Base-by-base conservation (phyloP, 2,888 invertebrate species). In the Hylaea fasciaria region DNA sequence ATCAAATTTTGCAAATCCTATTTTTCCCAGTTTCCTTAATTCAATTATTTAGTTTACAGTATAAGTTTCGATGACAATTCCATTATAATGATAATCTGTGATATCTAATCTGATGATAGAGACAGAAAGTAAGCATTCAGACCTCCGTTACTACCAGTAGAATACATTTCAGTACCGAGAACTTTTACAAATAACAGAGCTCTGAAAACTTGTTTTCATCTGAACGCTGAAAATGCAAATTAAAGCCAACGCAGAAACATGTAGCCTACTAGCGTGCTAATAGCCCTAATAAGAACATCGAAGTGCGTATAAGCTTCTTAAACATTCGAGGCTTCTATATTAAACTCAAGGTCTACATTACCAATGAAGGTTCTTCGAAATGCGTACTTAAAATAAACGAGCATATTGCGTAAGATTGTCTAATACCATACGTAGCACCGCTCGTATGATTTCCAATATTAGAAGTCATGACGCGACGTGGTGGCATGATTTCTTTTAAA, bases 371-470 rank as follows among this genome's bases (percentile, higher is more conserved):
- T 29, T 40, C 35, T 29, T 17, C 29, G 46, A 37, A 47, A 35
- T 22, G 35, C 29, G 22, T 45, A 41, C 52, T 48, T 58, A 58
- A 52, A 58, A 58, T 43, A 52, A 58, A 52, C 52, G 52, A 51
- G 58, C n/a, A 28, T 48, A 41, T 52, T 58, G 29, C 52, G 52
- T 37, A 28, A 48, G 13, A 47, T 13, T 12, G 12, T 45, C 9
- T 13, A 3, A 5, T 39, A 22, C 35, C 11, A 39, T 28, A 50
- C 45, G 39, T 3, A 45, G 35, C 28, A 41, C 0, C 29, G n/a
- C 46, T 46, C 45, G 46, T 46, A 28, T 39, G 43, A 32, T 44
- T 52, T 28, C 52, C 17, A 40, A 17, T 44, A 53, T 39, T 28
- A 53, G 45, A 37, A 44, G 16, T 43, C 52, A 37, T 35, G 44